Base-by-base conservation (phyloP, 2,888 invertebrate species). In the Cephus rjabovi region DNA sequence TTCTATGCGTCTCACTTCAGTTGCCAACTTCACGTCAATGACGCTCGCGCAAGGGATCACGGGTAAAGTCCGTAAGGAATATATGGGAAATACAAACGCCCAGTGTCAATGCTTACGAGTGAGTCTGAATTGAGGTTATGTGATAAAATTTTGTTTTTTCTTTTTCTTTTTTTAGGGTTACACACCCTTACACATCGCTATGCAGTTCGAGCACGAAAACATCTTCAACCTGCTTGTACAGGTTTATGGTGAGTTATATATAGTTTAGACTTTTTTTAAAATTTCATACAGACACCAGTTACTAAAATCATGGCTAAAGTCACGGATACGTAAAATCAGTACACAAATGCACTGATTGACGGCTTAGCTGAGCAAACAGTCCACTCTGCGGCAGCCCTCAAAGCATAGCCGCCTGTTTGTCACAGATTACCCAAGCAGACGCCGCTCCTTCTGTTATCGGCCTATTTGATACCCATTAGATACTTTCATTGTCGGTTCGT, bases 101-200 rank as follows among this genome's bases (percentile, higher is more conserved):
- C 23, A 56, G 9, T 56, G 6, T 56, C 56, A 3, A 56, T 56
- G 23, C 56, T 23, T 9, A 9, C 15, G 23, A 23, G 23, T 9
- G 15, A 56, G 9, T 56, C 9, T 9, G 23, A 40, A 40, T 56
- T 23, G 56, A 56, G 56, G 56, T 56, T 56, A 56, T 56, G 56
- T 15, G 9, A 9, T 56, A 23, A 1, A 23, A 23, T 23, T 56
- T 9, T 56, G 4, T 56, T 15, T 1, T 15, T 15, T 6, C 1
- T 31, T 11, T 83, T 88, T 86, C 85, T 79, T 84, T 86, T 94
- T 94, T 69, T 93, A 98, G 97, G 98, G 98, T 35, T 98, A 98
- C 92, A 98, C 98, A 80, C 96, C 98, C 77, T 93, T 98, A 69
- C 98, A 99, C 91, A 94, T 98, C 83, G 98, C 98, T 1, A 96